A percentile compares a stretch with the other conserved stretches of the same genome.
Evolutionary conservation across 23 tunicate species (phyloP).

Genomic region (Aplidium turbinatum): DNA sequence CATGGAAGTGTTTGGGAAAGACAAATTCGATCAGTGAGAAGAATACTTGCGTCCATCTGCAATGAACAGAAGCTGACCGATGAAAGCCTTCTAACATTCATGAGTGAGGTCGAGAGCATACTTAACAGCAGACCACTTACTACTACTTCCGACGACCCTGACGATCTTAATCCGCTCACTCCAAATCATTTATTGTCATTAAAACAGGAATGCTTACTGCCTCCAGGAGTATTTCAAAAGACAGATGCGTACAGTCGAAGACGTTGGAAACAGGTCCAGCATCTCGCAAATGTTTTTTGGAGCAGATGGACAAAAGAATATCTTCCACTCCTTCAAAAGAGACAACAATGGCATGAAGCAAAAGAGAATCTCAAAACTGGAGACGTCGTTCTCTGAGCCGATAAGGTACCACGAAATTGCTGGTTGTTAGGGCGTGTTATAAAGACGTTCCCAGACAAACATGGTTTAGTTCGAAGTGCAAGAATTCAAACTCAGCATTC

Average conservation of each 20-base stretch:
- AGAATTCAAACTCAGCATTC: constrained; percentile 5
- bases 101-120: constrained; percentile 31
- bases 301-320: neutral
- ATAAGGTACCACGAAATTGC: neutral
- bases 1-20: constrained; percentile 48
- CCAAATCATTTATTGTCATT: constrained; percentile 38
- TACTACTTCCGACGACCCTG: constrained; percentile 23
- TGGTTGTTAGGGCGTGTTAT: constrained; percentile 1
- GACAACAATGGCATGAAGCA: constrained; percentile 11
- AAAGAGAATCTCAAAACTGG: neutral
- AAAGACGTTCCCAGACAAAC: neutral
- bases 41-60: constrained; percentile 34
- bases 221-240: constrained; percentile 33
- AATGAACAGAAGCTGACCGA: constrained; percentile 16
- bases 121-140: constrained; percentile 34
- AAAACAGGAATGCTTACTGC: constrained; percentile 13
- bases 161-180: constrained; percentile 16
- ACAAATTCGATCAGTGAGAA: constrained; percentile 40
- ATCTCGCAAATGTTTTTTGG: constrained; percentile 35
- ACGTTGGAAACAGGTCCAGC: constrained; percentile 40
- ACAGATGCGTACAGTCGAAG: constrained; percentile 31
- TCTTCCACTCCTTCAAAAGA: neutral
- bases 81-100: constrained; percentile 26
- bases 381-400: constrained; percentile 12
- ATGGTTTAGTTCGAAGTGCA: neutral